phyloP scores from a whole-genome alignment of 2,113 vertebrate genomes.

The Salvelinus sp. region DNA sequence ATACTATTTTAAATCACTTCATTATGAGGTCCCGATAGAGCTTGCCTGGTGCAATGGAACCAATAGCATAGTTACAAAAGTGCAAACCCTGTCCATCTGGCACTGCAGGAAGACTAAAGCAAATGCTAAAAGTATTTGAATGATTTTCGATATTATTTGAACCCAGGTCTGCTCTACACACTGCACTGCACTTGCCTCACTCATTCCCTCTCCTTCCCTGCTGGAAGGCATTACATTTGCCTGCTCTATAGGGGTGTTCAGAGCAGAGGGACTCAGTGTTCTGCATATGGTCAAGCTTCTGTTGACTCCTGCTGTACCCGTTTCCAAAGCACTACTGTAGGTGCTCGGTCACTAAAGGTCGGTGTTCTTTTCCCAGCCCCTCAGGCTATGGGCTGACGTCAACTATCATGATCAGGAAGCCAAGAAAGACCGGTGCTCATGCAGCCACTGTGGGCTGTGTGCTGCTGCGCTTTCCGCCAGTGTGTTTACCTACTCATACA shows the following conservation, averaged over 20 bases:
- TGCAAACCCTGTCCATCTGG: too few relatives aligned
- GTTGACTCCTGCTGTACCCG: not conserved
- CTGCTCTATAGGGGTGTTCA: not conserved
- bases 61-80: too few relatives aligned
- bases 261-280: too few relatives aligned
- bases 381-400: conserved; percentile 44
- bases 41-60: too few relatives aligned
- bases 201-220: conserved; percentile 28
- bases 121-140: too few relatives aligned
- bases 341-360: not conserved
- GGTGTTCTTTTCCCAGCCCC: conserved; percentile 4
- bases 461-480: conserved; percentile 18
- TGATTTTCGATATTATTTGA: too few relatives aligned
- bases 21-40: too few relatives aligned
- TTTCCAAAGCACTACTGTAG: not conserved
- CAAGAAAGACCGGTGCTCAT: conserved; percentile 30
- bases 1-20: too few relatives aligned
- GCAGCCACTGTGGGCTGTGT: not conserved
- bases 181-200: conserved; percentile 1
- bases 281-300: not conserved
- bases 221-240: conserved; percentile 44
- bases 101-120: too few relatives aligned
- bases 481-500: conserved; percentile 37
- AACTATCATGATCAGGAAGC: conserved; percentile 24
- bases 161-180: too few relatives aligned